Percentiles rank a stretch among this genome's conserved stretches.
Conservation (phyloP, 92 coral and sea anemone species). For the Galaxea fascicularis region DNA sequence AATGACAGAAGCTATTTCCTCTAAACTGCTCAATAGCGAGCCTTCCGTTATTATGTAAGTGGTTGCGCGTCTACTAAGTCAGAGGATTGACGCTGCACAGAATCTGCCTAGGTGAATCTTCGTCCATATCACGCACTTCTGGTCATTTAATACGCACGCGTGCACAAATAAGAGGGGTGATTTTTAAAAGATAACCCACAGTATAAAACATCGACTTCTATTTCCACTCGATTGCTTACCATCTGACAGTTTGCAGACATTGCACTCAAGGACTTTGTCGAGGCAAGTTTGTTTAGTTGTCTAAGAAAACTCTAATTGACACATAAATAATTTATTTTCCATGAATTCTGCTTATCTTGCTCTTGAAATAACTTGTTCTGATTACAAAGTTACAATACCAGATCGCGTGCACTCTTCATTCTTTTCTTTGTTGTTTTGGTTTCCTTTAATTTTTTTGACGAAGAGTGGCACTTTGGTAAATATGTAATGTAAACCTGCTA, state of each 20-base stretch:
- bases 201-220: conserved; percentile 6
- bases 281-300: conserved; percentile 22
- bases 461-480: conserved; percentile 45
- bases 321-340: background rate
- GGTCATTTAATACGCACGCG: conserved; percentile 7
- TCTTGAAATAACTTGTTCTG: background rate
- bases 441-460: conserved; percentile 18
- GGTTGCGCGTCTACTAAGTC: conserved; percentile 18
- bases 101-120: background rate
- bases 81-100: background rate
- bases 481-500: conserved; percentile 43
- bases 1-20: conserved; percentile 59
- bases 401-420: conserved; percentile 24
- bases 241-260: conserved; percentile 38
- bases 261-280: conserved; percentile 17
- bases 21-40: conserved; percentile 31
- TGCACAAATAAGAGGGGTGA: conserved; percentile 13
- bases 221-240: conserved; percentile 26
- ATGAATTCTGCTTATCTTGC: background rate
- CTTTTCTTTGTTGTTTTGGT: conserved; percentile 18
- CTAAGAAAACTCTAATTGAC: background rate
- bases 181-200: conserved; percentile 20
- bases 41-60: conserved; percentile 34
- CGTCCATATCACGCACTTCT: background rate
- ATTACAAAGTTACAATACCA: background rate